Percentiles rank a stretch among this genome's conserved stretches.
These are phyloP conservation scores for Himalopsyche anomala DNA, from an alignment of 2,888 invertebrate genomes.

Conservation along the genomic window DNA sequence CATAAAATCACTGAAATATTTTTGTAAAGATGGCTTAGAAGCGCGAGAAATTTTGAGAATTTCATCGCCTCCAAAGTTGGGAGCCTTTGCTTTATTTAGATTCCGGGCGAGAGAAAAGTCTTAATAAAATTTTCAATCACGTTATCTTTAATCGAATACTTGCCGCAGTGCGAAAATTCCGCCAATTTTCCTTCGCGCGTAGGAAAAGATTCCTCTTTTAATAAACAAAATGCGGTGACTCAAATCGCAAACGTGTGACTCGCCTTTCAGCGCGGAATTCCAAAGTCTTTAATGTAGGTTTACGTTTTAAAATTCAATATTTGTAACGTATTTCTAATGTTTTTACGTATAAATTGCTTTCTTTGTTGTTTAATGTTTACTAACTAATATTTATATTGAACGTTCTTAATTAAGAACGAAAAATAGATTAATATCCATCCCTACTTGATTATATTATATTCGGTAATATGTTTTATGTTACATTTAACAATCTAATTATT, in stretches of 20 bases:
- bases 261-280: constrained; percentile 1
- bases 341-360: neutral
- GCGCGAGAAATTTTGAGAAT: neutral
- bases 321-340: neutral
- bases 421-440: too few relatives aligned
- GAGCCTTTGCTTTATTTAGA: constrained; percentile 13
- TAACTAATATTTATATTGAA: neutral
- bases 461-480: too few relatives aligned
- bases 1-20: neutral
- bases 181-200: neutral
- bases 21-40: neutral
- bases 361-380: neutral
- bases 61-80: neutral
- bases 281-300: neutral
- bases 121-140: constrained; percentile 40
- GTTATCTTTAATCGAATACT: constrained; percentile 43
- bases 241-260: constrained; percentile 37
- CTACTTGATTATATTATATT: too few relatives aligned
- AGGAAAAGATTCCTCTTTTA: constrained; percentile 4
- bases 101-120: constrained; percentile 38
- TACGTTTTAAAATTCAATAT: constrained; percentile 9
- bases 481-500: too few relatives aligned
- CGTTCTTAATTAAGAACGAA: too few relatives aligned
- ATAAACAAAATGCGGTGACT: constrained; percentile 42
- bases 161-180: constrained; percentile 42